Percentiles rank a stretch among this genome's conserved stretches.
These are phyloP conservation scores for Zygaena filipendulae DNA, from an alignment of 2,888 invertebrate genomes.

Conservation along the genomic window DNA sequence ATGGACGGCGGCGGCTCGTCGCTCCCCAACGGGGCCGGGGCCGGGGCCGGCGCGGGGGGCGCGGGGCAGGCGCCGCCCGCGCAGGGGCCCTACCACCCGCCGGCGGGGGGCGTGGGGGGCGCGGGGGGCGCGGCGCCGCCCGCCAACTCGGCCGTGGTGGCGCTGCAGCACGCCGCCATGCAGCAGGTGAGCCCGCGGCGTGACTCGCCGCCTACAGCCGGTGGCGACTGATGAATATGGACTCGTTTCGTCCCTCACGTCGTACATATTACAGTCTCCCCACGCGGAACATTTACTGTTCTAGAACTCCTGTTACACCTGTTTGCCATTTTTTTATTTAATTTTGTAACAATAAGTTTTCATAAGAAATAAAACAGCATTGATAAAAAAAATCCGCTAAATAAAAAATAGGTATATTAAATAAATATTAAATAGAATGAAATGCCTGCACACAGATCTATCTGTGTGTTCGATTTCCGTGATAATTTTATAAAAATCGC, in stretches of 20 bases:
- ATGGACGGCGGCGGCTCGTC: conserved; percentile 70
- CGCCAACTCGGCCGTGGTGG: conserved; percentile 36
- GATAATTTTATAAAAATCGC: no score
- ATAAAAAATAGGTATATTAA: no score
- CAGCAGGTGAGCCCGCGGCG: conserved; percentile 35
- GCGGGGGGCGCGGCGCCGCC: conserved; percentile 18
- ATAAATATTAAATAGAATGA: no score
- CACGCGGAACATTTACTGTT: no score
- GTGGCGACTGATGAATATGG: no score
- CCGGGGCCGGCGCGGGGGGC: conserved; percentile 64
- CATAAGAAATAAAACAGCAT: conserved; percentile 1
- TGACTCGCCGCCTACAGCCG: background rate
- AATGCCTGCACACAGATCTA: no score
- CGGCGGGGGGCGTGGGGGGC: conserved; percentile 18
- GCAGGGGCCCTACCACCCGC: conserved; percentile 18
- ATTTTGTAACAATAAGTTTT: background rate
- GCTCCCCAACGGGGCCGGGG: no score
- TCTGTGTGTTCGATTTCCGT: no score
- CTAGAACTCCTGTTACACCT: no score
- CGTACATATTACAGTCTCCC: no score
- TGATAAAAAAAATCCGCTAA: no score
- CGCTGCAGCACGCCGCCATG: conserved; percentile 55
- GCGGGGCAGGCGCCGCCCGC: conserved; percentile 17
- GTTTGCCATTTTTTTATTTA: no score
- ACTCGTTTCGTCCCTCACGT: background rate